These are phyloP conservation scores for Polypterus bichir DNA, from an alignment of 2,113 vertebrate genomes.

Conservation along the genomic window DNA sequence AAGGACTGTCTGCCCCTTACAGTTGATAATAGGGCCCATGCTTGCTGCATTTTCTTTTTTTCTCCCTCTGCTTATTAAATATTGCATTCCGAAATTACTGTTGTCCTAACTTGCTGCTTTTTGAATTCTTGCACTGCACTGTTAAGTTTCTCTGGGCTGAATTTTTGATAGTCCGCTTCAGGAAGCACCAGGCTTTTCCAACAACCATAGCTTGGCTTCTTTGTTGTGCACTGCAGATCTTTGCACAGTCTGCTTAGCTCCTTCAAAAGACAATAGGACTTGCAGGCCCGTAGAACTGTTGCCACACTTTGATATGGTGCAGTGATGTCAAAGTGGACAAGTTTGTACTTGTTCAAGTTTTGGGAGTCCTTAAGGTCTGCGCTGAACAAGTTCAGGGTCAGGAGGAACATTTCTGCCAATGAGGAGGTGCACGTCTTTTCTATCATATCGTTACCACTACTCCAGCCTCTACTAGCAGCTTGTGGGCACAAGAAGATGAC, in stretches of 20 bases:
- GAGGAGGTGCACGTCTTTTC: slow-evolving; percentile 32
- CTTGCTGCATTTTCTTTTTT: too few species aligned
- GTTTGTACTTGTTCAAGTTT: slow-evolving; percentile 44
- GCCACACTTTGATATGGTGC: slow-evolving; percentile 16
- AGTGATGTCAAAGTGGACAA: slow-evolving; percentile 42
- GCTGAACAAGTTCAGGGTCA: slow-evolving; percentile 56
- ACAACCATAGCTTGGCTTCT: too few species aligned
- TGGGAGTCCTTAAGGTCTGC: slow-evolving; percentile 37
- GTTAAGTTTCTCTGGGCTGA: neutral
- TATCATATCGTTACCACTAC: slow-evolving; percentile 14
- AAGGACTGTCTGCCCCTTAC: too few species aligned
- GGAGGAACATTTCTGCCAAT: slow-evolving; percentile 48
- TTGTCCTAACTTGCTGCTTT: too few species aligned
- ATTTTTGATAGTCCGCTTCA: neutral
- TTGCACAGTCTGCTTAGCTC: slow-evolving; percentile 43
- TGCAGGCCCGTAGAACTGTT: slow-evolving; percentile 40
- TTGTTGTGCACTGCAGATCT: slow-evolving; percentile 20
- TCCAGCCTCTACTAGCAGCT: neutral
- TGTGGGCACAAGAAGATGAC: slow-evolving; percentile 50
- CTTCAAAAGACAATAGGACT: slow-evolving; percentile 46
- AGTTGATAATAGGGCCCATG: too few species aligned
- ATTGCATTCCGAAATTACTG: too few species aligned
- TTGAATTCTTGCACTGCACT: too few species aligned
- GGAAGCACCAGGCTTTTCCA: too few species aligned
- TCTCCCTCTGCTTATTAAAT: too few species aligned